Percentiles rank a stretch among this genome's conserved stretches.
Conservation (phyloP, 1,140 invertebrate species). For the Bicyclus anynana region DNA sequence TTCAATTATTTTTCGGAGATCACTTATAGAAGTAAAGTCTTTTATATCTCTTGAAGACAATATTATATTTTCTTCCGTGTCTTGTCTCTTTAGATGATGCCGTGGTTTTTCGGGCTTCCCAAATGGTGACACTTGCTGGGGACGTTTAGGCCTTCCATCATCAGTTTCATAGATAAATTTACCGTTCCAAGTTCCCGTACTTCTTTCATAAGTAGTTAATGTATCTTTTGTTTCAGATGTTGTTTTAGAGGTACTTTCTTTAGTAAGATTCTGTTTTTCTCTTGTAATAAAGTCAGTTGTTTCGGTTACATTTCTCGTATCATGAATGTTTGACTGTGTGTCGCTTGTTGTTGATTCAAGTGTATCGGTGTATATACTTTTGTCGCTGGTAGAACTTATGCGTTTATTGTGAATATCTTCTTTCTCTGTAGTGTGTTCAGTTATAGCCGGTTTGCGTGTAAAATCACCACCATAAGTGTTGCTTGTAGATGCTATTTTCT, state of each 20-base stretch:
- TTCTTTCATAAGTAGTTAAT: slow-evolving; percentile 64
- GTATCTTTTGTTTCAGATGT: slow-evolving; percentile 62
- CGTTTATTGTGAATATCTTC: slow-evolving; percentile 41
- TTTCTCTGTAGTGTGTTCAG: slow-evolving; percentile 44
- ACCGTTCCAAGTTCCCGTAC: slow-evolving; percentile 69
- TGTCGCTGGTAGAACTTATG: slow-evolving; percentile 42
- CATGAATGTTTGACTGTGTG: slow-evolving; percentile 34
- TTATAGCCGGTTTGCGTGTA: slow-evolving; percentile 60
- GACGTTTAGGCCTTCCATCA: slow-evolving; percentile 59
- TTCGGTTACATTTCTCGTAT: slow-evolving; percentile 46
- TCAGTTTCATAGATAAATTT: slow-evolving; percentile 68
- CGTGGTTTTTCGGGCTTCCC: slow-evolving; percentile 60
- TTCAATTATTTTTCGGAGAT: slow-evolving; percentile 67
- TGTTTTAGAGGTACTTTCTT: slow-evolving; percentile 46
- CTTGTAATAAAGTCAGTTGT: slow-evolving; percentile 56
- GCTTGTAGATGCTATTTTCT: slow-evolving; percentile 62
- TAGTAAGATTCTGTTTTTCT: slow-evolving; percentile 55
- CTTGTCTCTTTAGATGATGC: slow-evolving; percentile 67
- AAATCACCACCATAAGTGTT: slow-evolving; percentile 63
- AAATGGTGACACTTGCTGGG: slow-evolving; percentile 66
- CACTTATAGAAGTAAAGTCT: slow-evolving; percentile 71
- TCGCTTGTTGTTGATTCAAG: slow-evolving; percentile 38
- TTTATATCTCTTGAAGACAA: slow-evolving; percentile 69
- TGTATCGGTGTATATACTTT: slow-evolving; percentile 35
- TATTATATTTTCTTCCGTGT: slow-evolving; percentile 71